Evolutionary conservation across 2,888 invertebrate species (phyloP), one percentile per base, ranked within the genome.

Genomic region (Pseudococcus viburni): DNA sequence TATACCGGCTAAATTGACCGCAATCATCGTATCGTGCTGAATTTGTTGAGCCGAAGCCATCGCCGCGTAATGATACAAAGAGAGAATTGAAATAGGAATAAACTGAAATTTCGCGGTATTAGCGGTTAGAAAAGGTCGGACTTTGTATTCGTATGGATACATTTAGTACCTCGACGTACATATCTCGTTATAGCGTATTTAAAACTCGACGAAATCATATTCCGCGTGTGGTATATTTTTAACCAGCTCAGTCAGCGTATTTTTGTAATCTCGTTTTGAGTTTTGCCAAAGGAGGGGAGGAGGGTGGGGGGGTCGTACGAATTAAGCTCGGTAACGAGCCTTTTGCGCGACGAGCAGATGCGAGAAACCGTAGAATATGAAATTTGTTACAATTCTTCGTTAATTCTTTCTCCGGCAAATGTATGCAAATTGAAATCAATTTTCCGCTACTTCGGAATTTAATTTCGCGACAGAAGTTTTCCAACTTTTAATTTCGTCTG

Each of bases 301-400:
- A 22, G 22, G 17, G 17, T 12, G 1, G 26, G 26, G 3, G 64
- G 22, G 19, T 64, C 64, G 64, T 64, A 22, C 64, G 26, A 64
- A 64, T 64, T 22, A 22, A 22, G 12, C 19, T 33, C 26, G 22
- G 22, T 64, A 19, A 19, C 64, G 64, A 64, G 64, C 19, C 64
- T 12, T 12, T 64, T 22, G 64, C 64, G 6, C 19, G 19, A 22
- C 3, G 55, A 55, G 55, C 64, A 22, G 64, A 64, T 64, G 64
- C 64, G 19, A 19, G 26, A 33, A 19, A 22, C 9, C 19, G 64
- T 22, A 22, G 64, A 64, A 64, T 64, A 64, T 64, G 64, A 64
- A 64, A 64, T 64, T 64, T 64, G 64, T 64, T 64, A 22, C 64
- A 64, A 64, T 64, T 64, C 64, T 64, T 64, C 64, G 64, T 64